Conservation (phyloP, 2,113 vertebrate genomes). For the Noctilio leporinus region DNA sequence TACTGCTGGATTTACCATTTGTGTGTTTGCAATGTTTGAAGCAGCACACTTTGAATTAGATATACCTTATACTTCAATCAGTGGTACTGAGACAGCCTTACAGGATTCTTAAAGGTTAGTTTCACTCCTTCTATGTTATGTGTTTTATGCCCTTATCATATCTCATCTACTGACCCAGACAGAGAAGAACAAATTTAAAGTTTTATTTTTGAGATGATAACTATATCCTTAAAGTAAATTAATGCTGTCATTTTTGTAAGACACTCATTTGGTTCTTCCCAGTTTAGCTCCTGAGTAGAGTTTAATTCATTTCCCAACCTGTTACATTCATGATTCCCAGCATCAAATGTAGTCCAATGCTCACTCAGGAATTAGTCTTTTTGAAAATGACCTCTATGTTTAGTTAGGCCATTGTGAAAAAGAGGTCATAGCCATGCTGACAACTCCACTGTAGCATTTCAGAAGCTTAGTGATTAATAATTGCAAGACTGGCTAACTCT, state of each 20-base stretch:
- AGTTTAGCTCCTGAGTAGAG: not conserved
- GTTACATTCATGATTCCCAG: not conserved
- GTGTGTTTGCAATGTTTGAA: not conserved
- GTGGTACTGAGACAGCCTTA: rapidly evolving
- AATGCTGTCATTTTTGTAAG: not conserved
- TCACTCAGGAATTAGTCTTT: not conserved
- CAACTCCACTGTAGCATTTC: not conserved
- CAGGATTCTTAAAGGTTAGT: not conserved
- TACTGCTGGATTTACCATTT: not conserved
- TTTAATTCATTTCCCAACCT: not conserved
- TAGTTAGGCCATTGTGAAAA: not conserved
- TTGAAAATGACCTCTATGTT: not conserved
- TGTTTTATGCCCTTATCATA: not conserved
- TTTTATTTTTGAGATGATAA: not conserved
- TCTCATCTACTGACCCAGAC: not conserved
- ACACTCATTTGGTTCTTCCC: too few relatives aligned
- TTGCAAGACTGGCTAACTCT: not conserved
- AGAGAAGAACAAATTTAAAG: not conserved
- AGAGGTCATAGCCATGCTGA: not conserved
- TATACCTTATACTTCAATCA: not conserved
- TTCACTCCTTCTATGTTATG: not conserved
- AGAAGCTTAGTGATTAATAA: not conserved
- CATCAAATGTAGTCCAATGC: not conserved
- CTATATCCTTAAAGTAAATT: not conserved
- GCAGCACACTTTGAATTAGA: not conserved